A percentile compares a stretch with the other conserved stretches of the same genome.
Evolutionary conservation across 2,797 vertebrate genomes (phyloP).

Genomic region (Thamnophis elegans): DNA sequence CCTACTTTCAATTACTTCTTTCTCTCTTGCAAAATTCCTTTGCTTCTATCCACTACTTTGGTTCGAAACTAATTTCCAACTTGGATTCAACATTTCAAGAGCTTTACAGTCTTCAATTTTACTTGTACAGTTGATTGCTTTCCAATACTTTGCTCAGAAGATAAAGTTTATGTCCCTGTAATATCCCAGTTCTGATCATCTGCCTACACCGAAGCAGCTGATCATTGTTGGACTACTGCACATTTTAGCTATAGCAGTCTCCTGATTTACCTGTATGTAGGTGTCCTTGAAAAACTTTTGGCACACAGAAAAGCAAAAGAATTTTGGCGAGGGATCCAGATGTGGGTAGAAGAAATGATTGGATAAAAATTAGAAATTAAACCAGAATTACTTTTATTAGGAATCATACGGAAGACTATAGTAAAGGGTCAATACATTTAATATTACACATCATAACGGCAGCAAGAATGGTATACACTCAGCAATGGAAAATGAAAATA

Average conservation of each 20-base stretch:
- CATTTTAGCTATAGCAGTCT: neutral
- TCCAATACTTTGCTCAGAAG: neutral
- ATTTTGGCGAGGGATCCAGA: too few relatives aligned
- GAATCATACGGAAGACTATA: too few relatives aligned
- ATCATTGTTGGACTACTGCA: too few relatives aligned
- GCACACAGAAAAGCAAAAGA: neutral
- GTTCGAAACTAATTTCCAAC: conserved; percentile 15
- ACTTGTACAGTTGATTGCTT: neutral
- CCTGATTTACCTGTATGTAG: neutral
- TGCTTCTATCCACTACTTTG: conserved; percentile 22
- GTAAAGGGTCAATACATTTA: too few relatives aligned
- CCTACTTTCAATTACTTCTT: conserved; percentile 48
- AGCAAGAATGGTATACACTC: too few relatives aligned
- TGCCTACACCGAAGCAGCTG: neutral
- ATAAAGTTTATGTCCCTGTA: neutral
- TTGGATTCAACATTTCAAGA: neutral
- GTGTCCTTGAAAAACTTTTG: neutral
- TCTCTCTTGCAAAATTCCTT: conserved; percentile 21
- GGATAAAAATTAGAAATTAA: too few relatives aligned
- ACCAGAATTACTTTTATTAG: too few relatives aligned
- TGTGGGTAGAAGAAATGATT: too few relatives aligned
- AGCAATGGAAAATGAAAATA: too few relatives aligned
- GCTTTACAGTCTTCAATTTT: neutral
- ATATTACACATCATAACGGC: too few relatives aligned
- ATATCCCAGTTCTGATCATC: neutral